Base-by-base conservation (phyloP, 2,797 vertebrate species). In the Spea hammondii region DNA sequence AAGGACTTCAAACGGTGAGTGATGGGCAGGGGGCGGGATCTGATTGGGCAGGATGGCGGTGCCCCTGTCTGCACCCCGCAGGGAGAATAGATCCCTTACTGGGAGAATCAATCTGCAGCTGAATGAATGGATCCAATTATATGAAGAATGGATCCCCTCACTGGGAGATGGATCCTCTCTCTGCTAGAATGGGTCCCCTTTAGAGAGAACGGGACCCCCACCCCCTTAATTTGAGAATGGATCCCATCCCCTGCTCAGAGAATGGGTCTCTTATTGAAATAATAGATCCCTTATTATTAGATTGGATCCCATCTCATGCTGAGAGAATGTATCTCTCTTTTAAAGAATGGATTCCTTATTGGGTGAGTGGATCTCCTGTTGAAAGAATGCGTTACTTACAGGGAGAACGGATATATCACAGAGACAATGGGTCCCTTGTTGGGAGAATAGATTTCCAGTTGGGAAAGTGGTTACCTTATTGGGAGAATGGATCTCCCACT, bases 1-100 rank as follows among this genome's bases (percentile, higher is more conserved):
- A 81, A 72, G 47, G 79, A 81, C 46, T 72, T 76, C 47, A 81
- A 81, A 14, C 79, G 79, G 79, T 81, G 54, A 50, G 73, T 80
- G 60, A 8, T 47, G 32, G 3, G 44, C 2, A 8, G 4, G 0
- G 0, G 0, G 0, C 7, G 11, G 9, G 68, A n/a, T 5, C 45
- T 48, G 65, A 76, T 10, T 54, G 74, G 65, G 51, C 32, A 53
- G 59, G 57, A 53, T 11, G 60, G 6, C 44, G 60, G 50, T 57
- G 32, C 4, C 12, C 4, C n/a, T 9, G 4, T 51, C 68, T 66
- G 17, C 17, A 17, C 17, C 17, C 17, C 50, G 12, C 57, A 59
- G 10, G 9, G 57, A 12, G 57, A 59, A 9, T 54, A 54, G 3
- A 55, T 17, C 74, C n/a, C 65, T 67, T 13, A 10, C 65, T 67